A percentile compares a stretch with the other conserved stretches of the same genome.
These are phyloP conservation scores for Athalia rosae DNA, from an alignment of 2,888 invertebrate species.

Conservation along the genomic window DNA sequence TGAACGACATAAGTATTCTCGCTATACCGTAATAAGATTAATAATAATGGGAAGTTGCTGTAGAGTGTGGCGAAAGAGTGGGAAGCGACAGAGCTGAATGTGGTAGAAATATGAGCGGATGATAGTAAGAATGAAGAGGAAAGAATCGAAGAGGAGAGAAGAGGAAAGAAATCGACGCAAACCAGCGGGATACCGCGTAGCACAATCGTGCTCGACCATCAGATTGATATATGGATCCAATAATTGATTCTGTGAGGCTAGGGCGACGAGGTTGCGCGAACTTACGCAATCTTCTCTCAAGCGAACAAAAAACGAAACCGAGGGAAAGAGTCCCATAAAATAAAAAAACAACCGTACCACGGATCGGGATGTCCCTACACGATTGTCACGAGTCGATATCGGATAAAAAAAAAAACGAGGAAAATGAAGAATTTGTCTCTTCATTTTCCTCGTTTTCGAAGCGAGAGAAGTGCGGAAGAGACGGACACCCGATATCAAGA, in stretches of 20 bases:
- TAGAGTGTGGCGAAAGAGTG: too few relatives aligned
- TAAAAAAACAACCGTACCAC: too few relatives aligned
- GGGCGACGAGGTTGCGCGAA: slow-evolving; percentile 56
- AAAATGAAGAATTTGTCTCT: background rate
- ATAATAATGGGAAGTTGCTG: too few relatives aligned
- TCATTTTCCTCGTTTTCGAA: background rate
- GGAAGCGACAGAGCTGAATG: too few relatives aligned
- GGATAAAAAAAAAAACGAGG: background rate
- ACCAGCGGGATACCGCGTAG: slow-evolving; percentile 64
- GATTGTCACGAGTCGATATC: too few relatives aligned
- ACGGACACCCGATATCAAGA: background rate
- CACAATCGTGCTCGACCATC: slow-evolving; percentile 64
- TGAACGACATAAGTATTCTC: too few relatives aligned
- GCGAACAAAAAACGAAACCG: slow-evolving; percentile 33
- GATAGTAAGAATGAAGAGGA: background rate
- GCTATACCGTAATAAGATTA: too few relatives aligned
- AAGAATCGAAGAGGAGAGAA: slow-evolving; percentile 9
- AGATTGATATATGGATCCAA: slow-evolving; percentile 68
- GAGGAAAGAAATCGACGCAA: slow-evolving; percentile 60
- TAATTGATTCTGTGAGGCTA: slow-evolving; percentile 67
- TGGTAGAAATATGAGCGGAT: too few relatives aligned
- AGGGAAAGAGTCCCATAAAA: background rate
- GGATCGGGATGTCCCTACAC: too few relatives aligned
- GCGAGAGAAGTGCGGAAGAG: background rate
- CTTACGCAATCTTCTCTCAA: slow-evolving; percentile 63